Evolutionary conservation across 2,113 vertebrate species (phyloP), one percentile per base, ranked within the genome.

Genomic region (Sylvicapra grimmia): DNA sequence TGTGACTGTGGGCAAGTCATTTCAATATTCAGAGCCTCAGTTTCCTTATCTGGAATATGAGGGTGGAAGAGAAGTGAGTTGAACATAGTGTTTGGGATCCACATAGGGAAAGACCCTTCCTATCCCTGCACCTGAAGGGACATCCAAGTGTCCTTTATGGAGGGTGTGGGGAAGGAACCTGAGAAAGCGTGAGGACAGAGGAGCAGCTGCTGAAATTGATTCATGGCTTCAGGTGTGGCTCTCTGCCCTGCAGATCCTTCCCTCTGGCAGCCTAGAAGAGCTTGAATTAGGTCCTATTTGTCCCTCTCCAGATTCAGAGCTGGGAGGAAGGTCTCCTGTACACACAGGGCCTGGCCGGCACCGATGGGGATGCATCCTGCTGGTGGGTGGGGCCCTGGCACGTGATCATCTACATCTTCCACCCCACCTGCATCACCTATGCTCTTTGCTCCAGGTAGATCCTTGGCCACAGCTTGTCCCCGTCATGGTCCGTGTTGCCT

Each of bases 371-470:
- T 47, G 80, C 25, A 31, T 96, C 90, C 90, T 92, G 87, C 58
- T 97, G 95, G 88, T 94, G 95, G 90, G 72, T 96, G 25, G 97
- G 96, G 54, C 95, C 97, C 11, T 89, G 31, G 96, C 96, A 98
- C 2, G 98, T 99, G 0, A 3, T 99, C 29, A 94, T 99, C 75
- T 96, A 98, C 10, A 88, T 99, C 95, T 99, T 99, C 98, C 99
- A 99, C 92, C 99, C 99, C 0, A 98, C 98, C 93, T 99, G 96
- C 80, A 97, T 99, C 97, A 99, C 99, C 99, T 8, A 96, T 99
- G 72, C 98, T 99, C 3, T 98, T 98, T 53, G 99, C 99, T 36
- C n/a, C 93, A 97, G 96, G 96, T 96, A 96, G 82, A 89, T 11
- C 33, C 8, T 16, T 18, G 59, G 10, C 56, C 36, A 44, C 2